Percentiles rank a stretch among this genome's conserved stretches.
Evolutionary conservation across 2,888 invertebrate genomes (phyloP).

Genomic region (Nudaria mundana): DNA sequence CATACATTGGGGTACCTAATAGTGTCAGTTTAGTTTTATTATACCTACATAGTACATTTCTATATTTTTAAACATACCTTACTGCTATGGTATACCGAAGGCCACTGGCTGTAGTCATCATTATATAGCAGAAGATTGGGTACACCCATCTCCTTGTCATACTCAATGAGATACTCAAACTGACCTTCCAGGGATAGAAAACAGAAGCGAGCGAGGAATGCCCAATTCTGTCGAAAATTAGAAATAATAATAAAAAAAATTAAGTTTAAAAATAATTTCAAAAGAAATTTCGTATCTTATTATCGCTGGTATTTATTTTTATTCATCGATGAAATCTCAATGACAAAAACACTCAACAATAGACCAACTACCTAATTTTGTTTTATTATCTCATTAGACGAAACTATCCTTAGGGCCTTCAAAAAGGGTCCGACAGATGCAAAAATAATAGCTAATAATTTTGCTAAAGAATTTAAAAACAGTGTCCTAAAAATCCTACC

Average conservation of each 20-base stretch:
- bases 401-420: constrained; percentile 9
- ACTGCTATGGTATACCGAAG: constrained; percentile 88
- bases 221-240: constrained; percentile 51
- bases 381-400: too few relatives aligned
- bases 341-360: too few relatives aligned
- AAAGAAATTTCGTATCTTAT: too few relatives aligned
- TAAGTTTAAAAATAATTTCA: too few relatives aligned
- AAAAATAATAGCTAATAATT: background rate
- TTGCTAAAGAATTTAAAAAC: background rate
- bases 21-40: too few relatives aligned
- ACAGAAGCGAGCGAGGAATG: constrained; percentile 93
- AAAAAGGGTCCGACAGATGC: background rate
- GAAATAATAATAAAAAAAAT: background rate
- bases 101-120: constrained; percentile 92
- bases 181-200: constrained; percentile 92
- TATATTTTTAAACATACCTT: too few relatives aligned
- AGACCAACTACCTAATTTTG: too few relatives aligned
- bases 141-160: constrained; percentile 85
- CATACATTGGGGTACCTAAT: too few relatives aligned
- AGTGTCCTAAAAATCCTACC: background rate
- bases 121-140: constrained; percentile 92
- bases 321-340: too few relatives aligned
- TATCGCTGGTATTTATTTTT: too few relatives aligned
- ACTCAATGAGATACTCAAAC: constrained; percentile 91
- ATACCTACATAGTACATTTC: too few relatives aligned